Evolutionary conservation across 1,140 invertebrate species (phyloP), one percentile per base, ranked within the genome.

Genomic region (Drosophila jambulina): DNA sequence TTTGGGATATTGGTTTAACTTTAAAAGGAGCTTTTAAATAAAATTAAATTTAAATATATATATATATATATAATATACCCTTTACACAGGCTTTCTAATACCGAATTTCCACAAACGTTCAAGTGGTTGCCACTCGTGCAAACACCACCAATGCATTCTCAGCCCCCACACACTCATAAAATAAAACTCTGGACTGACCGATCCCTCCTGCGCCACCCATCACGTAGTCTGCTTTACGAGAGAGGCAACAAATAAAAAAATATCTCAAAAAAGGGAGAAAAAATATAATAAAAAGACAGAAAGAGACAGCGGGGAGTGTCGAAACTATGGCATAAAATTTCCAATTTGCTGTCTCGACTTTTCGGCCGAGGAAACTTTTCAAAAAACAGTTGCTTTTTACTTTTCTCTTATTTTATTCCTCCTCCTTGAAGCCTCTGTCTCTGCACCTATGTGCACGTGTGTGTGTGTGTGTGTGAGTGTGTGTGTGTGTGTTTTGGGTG

Each of bases 261-360:
- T 54, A 54, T 43, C 42, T 38, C 13, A 49, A 75, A 48, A 43
- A 36, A 54, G 34, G 0, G 13, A 36, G 23, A 45, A 27, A n/a
- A 34, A 60, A 36, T 34, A 27, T 10, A 68, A 42, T 36, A 34
- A 64, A 36, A 10, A 36, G 36, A 32, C 25, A 45, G 13, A n/a
- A 25, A n/a, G 15, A 17, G 19, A 4, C 25, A 17, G 53, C 49
- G 27, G 48, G 34, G 45, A n/a, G 32, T 77, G 75, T 48, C 75
- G 72, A 85, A 84, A 85, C 82, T 84, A 85, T 80, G 72, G 83
- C 83, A 86, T 87, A 87, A 82, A 86, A 86, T 86, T 80, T 87
- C 82, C 83, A 86, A 86, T 86, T 86, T 86, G 83, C 79, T 75
- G 65, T 81, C 82, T 87, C 79, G 83, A 75, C 83, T 82, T 82